Percentiles rank a stretch among this genome's conserved stretches.
Evolutionary conservation across 2,888 invertebrate genomes (phyloP).

Genomic region (Esperia sulphurella): DNA sequence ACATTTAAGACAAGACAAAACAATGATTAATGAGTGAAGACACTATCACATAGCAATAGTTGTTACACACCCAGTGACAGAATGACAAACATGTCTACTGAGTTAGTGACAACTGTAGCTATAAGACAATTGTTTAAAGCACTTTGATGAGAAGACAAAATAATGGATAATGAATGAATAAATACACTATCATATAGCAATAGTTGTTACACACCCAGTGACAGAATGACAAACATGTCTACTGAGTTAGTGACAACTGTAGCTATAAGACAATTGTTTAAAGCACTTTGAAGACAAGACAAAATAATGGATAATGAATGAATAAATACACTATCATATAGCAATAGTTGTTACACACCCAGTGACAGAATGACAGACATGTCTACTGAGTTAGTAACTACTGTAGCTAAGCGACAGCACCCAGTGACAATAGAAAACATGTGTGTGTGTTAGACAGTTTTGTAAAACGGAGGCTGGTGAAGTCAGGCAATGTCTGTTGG

Average conservation of each 20-base stretch:
- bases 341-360: background rate
- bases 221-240: slow-evolving; percentile 12
- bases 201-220: slow-evolving; percentile 9
- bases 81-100: slow-evolving; percentile 6
- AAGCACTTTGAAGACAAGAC: no score
- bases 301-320: background rate
- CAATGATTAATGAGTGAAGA: background rate
- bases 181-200: background rate
- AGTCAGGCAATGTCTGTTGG: no score
- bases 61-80: slow-evolving; percentile 9
- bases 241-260: slow-evolving; percentile 21
- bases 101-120: slow-evolving; percentile 5
- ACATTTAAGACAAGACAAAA: background rate
- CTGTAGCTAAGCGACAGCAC: no score
- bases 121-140: slow-evolving; percentile 7
- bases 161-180: no score
- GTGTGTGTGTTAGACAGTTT: no score
- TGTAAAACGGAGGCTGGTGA: no score
- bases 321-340: slow-evolving; percentile 1
- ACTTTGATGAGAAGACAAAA: no score
- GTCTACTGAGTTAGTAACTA: background rate
- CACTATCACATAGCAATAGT: slow-evolving; percentile 1
- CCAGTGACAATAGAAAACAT: no score
- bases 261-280: background rate
- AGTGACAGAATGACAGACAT: slow-evolving; percentile 5